Evolutionary conservation across 2,113 vertebrate species (phyloP), one percentile per base, ranked within the genome.

Genomic region (Strigops habroptila): DNA sequence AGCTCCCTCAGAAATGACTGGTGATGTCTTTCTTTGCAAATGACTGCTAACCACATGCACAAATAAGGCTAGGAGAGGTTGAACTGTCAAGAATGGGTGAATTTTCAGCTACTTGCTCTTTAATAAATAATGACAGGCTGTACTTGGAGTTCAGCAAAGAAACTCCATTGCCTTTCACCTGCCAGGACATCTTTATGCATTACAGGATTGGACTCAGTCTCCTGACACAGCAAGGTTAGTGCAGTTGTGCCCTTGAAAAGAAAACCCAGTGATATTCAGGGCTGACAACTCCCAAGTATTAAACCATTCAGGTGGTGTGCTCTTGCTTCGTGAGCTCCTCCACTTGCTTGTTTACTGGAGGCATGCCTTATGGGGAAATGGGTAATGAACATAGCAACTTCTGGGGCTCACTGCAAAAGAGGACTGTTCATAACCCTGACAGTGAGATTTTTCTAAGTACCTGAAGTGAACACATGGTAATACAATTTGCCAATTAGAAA

Each of bases 111-210:
- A 5, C 85, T 68, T 71, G 57, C 73, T 84, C 76, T 88, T 93
- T 86, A 96, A 96, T 94, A 96, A 96, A 78, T 96, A 86, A 94
- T 82, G 96, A 92, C 92, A 88, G 37, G 52, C 55, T 93, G 91
- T 39, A 71, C 70, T 86, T 55, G 59, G 59, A 88, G 87, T n/a
- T 91, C 82, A 91, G 88, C 67, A 90, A 53, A 70, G 91, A 82
- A 85, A 59, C 75, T 86, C 35, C 71, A 25, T 10, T 71, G 79
- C 88, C 41, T 93, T 94, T 86, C 82, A 91, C 27, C 82, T 88
- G 65, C 80, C 76, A 90, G 92, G 71, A 86, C 79, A 68, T 57
- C 64, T 78, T 89, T 88, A 86, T 78, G 55, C 82, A 78, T 94
- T 90, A 71, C 52, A 64, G 76, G 73, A 6, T 60, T 35, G 78